Conservation (phyloP, 2,797 vertebrate genomes). For the Pangasius krempfi region DNA sequence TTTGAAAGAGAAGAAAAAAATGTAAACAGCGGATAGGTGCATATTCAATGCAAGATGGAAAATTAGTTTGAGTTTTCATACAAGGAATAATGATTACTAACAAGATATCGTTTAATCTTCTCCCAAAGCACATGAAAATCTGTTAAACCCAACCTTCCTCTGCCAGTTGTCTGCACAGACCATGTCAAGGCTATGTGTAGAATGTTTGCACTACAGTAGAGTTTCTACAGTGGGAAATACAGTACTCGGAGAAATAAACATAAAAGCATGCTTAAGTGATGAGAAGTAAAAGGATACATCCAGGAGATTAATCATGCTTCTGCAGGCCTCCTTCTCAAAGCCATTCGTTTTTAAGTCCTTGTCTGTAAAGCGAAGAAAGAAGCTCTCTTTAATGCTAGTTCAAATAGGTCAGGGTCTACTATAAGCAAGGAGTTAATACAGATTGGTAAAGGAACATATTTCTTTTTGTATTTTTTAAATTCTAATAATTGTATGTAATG, state of each 20-base stretch:
- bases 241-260: neutral
- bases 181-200: conserved; percentile 59
- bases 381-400: neutral
- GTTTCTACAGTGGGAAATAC: neutral
- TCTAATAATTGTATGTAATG: neutral
- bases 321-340: conserved; percentile 79
- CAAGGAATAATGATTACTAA: conserved; percentile 59
- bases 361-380: conserved; percentile 64
- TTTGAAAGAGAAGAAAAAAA: neutral
- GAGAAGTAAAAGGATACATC: conserved; percentile 57
- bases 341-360: conserved; percentile 82
- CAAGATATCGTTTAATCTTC: conserved; percentile 81
- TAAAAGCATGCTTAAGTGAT: neutral
- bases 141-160: conserved; percentile 77
- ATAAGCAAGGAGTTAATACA: neutral
- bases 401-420: neutral
- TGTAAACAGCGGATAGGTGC: neutral
- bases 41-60: neutral
- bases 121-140: conserved; percentile 86
- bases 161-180: conserved; percentile 73
- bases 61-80: neutral
- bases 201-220: neutral
- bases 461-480: neutral
- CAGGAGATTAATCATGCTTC: conserved; percentile 79
- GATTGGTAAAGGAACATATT: neutral